Conservation (phyloP, 2,888 invertebrate species). For the Pyrocoelia pectoralis region DNA sequence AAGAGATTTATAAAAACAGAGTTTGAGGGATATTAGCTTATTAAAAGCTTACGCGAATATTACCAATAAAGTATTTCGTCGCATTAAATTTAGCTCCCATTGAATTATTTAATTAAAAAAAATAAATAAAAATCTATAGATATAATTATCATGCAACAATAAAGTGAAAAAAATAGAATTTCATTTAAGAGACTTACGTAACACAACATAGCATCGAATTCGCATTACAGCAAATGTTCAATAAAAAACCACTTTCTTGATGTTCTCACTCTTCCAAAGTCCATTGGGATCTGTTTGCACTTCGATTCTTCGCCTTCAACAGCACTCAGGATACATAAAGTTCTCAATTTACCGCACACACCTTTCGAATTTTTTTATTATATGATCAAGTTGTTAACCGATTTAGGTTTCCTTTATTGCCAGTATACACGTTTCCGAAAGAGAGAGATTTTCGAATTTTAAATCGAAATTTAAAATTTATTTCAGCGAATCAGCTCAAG, state of each 20-base stretch:
- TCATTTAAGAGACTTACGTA: constrained; percentile 34
- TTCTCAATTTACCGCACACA: constrained; percentile 30
- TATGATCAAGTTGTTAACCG: constrained; percentile 10
- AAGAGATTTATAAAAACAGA: no score
- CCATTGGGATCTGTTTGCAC: constrained; percentile 37
- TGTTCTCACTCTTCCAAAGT: constrained; percentile 29
- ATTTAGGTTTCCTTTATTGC: neutral
- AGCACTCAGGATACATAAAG: constrained; percentile 36
- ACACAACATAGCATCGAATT: constrained; percentile 37
- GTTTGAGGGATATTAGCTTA: no score
- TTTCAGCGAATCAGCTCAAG: no score
- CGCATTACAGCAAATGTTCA: constrained; percentile 21
- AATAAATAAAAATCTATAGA: neutral
- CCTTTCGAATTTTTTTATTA: constrained; percentile 18
- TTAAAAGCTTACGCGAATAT: no score
- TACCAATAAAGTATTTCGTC: no score
- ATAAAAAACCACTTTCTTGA: constrained; percentile 35
- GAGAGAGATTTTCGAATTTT: no score
- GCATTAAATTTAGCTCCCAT: no score
- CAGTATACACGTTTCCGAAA: neutral
- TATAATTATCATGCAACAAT: neutral
- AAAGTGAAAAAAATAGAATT: neutral
- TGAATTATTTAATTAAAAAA: no score
- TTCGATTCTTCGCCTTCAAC: constrained; percentile 32
- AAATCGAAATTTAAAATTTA: no score